Base-by-base conservation (phyloP, 2,113 vertebrate species). In the Apeltes quadracus region DNA sequence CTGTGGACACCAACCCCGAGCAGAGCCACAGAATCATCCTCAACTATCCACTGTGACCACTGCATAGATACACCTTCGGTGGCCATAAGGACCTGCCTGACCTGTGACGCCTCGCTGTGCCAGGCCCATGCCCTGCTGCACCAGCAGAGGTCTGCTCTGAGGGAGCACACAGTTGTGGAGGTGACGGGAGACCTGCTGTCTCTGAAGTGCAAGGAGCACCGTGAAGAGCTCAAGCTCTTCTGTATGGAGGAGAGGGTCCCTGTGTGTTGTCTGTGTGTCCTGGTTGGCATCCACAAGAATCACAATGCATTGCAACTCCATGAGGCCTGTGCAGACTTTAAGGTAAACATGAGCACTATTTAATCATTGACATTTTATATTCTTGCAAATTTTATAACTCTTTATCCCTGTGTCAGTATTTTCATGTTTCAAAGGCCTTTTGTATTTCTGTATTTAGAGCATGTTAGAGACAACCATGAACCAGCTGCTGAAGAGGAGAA, bases 131-230 rank as follows among this genome's bases (percentile, higher is more conserved):
- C 89, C 27, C 85, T 84, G 55, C 79, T 91, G 55, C 92, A 93
- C 66, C 85, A 91, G 85, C 84, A 87, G 77, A 92, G 84, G 70
- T 84, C 83, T 48, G 86, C 80, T n/a, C 73, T 94, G 41, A 86
- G 74, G 81, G 87, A 89, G 25, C 92, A 94, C 80, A 92, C 91
- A 0, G 53, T 94, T 11, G 89, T 93, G 63, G 90, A 92, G 39
- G 86, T 93, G 59, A 93, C 87, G 0, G 72, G 67, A 0, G 90
- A 94, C 51, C 84, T 67, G 1, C 76, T 91, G 82, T 92, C 89
- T 54, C 89, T 93, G 68, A 94, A 93, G 82, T 94, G 93, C 87
- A 82, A 62, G 76, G 87, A 93, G 68, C 93, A 94, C 56, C 86
- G 87, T 0, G 90, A 93, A 41, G 90, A 93, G 78, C 87, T 92